Evolutionary conservation across 2,797 vertebrate species (phyloP).

Genomic region (Kryptolebias ocellatus): DNA sequence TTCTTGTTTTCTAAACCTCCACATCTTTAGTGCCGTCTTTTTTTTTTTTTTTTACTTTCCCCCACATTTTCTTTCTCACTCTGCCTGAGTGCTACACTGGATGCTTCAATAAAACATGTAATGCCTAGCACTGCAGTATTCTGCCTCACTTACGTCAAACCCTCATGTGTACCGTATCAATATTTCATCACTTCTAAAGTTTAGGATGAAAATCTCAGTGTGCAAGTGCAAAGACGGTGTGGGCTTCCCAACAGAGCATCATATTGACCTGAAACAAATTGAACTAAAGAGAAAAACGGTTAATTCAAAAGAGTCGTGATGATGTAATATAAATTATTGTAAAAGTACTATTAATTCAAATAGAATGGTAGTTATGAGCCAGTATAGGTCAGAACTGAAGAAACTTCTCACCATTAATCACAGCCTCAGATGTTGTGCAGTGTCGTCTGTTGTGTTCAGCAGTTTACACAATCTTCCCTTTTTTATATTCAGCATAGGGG

Average conservation of each 20-base stretch:
- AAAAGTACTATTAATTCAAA: background rate
- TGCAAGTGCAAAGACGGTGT: constrained; percentile 23
- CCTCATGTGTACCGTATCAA: constrained; percentile 74
- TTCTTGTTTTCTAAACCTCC: constrained; percentile 39
- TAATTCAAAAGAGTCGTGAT: background rate
- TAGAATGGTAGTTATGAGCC: background rate
- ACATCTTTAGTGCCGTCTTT: constrained; percentile 30
- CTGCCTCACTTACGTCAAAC: constrained; percentile 73
- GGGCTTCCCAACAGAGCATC: constrained; percentile 51
- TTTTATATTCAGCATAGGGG: background rate
- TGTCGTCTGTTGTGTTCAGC: too few species aligned
- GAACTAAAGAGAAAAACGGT: background rate
- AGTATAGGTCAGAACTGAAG: background rate
- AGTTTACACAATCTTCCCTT: too few species aligned
- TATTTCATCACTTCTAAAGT: constrained; percentile 77
- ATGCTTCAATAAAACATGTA: constrained; percentile 82
- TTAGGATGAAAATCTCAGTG: constrained; percentile 67
- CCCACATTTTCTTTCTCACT: constrained; percentile 49
- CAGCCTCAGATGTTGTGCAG: too few species aligned
- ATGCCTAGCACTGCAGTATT: constrained; percentile 72
- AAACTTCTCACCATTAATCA: background rate
- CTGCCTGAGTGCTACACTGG: constrained; percentile 70
- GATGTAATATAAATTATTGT: too few species aligned
- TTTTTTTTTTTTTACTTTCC: background rate
- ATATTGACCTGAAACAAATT: constrained; percentile 6